Conservation (phyloP, 2,113 vertebrate species). For the Pantherophis guttatus region DNA sequence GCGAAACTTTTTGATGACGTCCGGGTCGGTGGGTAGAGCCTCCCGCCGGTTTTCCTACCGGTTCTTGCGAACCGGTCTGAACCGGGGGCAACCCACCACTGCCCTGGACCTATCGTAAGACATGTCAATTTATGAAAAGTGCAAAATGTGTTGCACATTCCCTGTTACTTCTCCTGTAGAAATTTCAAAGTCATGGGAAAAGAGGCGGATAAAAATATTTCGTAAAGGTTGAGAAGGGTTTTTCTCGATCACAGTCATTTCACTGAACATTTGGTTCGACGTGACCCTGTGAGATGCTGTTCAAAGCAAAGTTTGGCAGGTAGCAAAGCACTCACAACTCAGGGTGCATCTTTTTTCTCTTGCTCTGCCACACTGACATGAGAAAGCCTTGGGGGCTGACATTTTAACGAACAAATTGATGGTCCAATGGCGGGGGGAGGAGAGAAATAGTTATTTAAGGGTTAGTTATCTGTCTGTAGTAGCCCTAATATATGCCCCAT, state of each 20-base stretch:
- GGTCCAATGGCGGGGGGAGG: constrained; percentile 5
- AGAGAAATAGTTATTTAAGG: neutral
- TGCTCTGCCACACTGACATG: constrained; percentile 35
- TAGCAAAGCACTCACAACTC: constrained; percentile 25
- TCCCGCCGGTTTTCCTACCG: no score
- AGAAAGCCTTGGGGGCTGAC: constrained; percentile 32
- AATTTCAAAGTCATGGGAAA: neutral
- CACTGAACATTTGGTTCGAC: constrained; percentile 6
- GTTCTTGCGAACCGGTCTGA: no score
- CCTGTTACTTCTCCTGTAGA: constrained; percentile 24
- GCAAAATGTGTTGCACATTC: neutral
- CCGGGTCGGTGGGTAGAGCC: no score
- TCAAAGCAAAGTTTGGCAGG: constrained; percentile 20
- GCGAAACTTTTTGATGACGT: no score
- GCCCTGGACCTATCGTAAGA: neutral
- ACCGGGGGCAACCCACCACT: no score
- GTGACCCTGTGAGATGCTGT: constrained; percentile 27
- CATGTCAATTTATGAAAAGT: neutral
- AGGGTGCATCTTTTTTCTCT: constrained; percentile 26
- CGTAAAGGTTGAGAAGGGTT: neutral
- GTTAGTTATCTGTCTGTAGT: neutral
- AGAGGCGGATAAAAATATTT: neutral
- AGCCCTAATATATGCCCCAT: constrained; percentile 19
- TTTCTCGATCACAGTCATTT: constrained; percentile 33
- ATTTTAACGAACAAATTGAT: constrained; percentile 53